Base-by-base conservation (phyloP, 1,140 invertebrate genomes). In the Drosophila nigromelanica region DNA sequence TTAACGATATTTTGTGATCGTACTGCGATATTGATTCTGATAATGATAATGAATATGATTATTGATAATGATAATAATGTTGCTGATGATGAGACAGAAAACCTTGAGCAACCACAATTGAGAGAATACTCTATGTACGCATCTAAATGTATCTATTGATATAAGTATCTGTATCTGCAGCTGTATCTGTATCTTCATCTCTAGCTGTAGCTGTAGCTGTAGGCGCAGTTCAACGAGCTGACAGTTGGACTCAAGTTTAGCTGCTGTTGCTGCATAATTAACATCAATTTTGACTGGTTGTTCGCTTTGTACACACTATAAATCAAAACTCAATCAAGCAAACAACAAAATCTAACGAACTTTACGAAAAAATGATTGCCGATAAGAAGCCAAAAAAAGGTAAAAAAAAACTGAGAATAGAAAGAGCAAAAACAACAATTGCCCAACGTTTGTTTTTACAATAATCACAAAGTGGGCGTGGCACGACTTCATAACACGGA, bases 171-270 rank as follows among this genome's bases (percentile, higher is more conserved):
- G 11, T 37, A 45, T 15, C 52, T 56, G 2, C 14, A 24, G 35
- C 24, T 47, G 27, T 59, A 47, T 12, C 8, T 47, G 7, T 48
- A 50, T 18, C 15, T 54, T 10, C 30, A 39, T 43, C 43, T 27
- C 5, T 37, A 50, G n/a, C 55, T 58, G 39, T 66, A 75, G 5
- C 30, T 8, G 30, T 33, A 35, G 71, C 78, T 55, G 62, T 86
- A 86, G 82, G 74, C 78, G 47, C 61, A 85, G 82, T 86, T 86
- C 81, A 86, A 75, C 86, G 81, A 86, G 81, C 81, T 60, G 59
- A 54, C 54, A 61, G 76, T 73, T 62, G 37, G 59, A 68, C 61
- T 74, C 54, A 42, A 63, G 73, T 55, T 70, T 66, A 69, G 80
- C 80, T 80, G 68, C 77, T 76, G 62, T 73, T 73, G 76, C 80